phyloP scores from a whole-genome alignment of 2,797 vertebrate species.

The Buceros bicornis region DNA sequence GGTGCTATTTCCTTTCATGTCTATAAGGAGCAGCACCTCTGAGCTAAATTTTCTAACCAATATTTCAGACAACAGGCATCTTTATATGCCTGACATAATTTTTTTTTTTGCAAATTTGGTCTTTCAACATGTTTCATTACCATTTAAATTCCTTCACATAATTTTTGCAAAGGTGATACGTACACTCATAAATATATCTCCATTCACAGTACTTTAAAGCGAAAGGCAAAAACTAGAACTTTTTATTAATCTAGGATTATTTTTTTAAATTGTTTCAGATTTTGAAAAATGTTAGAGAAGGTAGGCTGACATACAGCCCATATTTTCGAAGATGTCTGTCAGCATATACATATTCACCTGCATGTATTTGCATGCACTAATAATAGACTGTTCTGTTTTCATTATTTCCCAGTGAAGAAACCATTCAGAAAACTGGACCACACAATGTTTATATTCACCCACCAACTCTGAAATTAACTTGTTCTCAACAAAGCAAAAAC shows the following conservation, averaged over 20 bases:
- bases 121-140: not conserved
- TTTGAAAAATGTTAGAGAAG: not conserved
- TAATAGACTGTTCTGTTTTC: not conserved
- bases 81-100: not conserved
- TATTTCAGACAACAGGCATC: not conserved
- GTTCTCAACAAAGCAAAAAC: constrained; percentile 4
- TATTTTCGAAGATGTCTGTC: not conserved
- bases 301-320: not conserved
- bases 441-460: not conserved
- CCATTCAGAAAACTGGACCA: not conserved
- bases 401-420: not conserved
- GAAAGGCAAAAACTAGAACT: not conserved
- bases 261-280: not conserved
- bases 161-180: not conserved
- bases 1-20: not conserved
- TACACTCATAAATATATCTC: not conserved
- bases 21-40: not conserved
- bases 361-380: not conserved
- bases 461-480: not conserved
- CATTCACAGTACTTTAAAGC: not conserved
- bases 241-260: not conserved
- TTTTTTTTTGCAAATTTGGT: not conserved
- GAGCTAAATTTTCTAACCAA: not conserved
- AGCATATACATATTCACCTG: not conserved
- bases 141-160: not conserved